Conservation (phyloP, 2,888 invertebrate species). For the Torymus texanus region DNA sequence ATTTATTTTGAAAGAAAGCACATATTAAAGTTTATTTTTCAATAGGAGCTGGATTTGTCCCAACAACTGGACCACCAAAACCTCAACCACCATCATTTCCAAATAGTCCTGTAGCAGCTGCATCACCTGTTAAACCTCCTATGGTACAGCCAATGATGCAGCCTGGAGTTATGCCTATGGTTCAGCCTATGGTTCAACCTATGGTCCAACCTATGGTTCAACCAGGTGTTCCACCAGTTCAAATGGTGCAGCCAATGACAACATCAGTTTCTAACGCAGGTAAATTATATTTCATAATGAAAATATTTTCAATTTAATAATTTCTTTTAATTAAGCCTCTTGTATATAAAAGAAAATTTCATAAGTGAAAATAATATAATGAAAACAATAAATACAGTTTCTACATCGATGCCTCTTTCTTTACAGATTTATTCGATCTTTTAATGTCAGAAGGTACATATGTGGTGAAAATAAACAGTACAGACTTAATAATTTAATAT, state of each 20-base stretch:
- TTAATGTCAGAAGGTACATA: slow-evolving; percentile 68
- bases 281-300: slow-evolving; percentile 55
- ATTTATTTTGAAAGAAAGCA: background rate
- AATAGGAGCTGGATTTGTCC: slow-evolving; percentile 68
- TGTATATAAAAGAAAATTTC: too few relatives aligned
- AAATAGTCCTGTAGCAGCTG: slow-evolving; percentile 69
- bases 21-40: slow-evolving; percentile 15
- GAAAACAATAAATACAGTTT: slow-evolving; percentile 11
- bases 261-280: slow-evolving; percentile 65
- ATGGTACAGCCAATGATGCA: too few relatives aligned
- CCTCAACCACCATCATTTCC: slow-evolving; percentile 76
- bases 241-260: slow-evolving; percentile 63
- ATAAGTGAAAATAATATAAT: background rate
- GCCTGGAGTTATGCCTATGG: slow-evolving; percentile 44
- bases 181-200: too few relatives aligned
- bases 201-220: slow-evolving; percentile 44
- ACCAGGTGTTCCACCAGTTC: slow-evolving; percentile 61
- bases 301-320: background rate
- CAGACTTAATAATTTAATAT: slow-evolving; percentile 24
- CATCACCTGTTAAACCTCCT: slow-evolving; percentile 62
- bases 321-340: too few relatives aligned
- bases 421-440: slow-evolving; percentile 72
- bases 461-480: slow-evolving; percentile 42
- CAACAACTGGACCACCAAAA: slow-evolving; percentile 72
- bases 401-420: slow-evolving; percentile 60